These are phyloP conservation scores for Aleiodes sp. DNA, from an alignment of 1,140 invertebrate genomes.

Conservation along the genomic window DNA sequence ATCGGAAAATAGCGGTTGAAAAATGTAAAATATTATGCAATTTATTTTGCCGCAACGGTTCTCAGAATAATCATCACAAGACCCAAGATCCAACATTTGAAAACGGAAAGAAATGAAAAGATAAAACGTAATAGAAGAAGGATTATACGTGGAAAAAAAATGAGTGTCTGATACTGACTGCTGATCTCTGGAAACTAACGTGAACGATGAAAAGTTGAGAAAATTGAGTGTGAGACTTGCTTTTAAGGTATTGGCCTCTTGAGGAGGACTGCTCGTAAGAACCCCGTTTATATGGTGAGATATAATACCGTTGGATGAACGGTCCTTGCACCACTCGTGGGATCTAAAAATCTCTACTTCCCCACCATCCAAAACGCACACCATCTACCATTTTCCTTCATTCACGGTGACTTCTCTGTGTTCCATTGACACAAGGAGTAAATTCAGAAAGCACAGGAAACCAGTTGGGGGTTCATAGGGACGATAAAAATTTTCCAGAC, in stretches of 20 bases:
- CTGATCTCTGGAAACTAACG: not conserved
- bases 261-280: slow-evolving; percentile 41
- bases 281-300: slow-evolving; percentile 42
- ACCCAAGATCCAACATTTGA: too few relatives aligned
- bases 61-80: too few relatives aligned
- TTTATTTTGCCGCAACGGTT: too few relatives aligned
- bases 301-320: slow-evolving; percentile 55
- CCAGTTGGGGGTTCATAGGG: not conserved
- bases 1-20: too few relatives aligned
- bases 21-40: too few relatives aligned
- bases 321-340: slow-evolving; percentile 29
- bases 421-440: slow-evolving; percentile 8
- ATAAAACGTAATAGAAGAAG: slow-evolving; percentile 36
- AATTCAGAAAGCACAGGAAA: not conserved
- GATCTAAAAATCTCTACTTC: slow-evolving; percentile 21
- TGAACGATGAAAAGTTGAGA: not conserved
- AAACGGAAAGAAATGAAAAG: too few relatives aligned
- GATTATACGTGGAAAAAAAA: slow-evolving; percentile 48
- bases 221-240: slow-evolving; percentile 31
- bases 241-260: slow-evolving; percentile 57
- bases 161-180: slow-evolving; percentile 17
- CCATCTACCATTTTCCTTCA: not conserved
- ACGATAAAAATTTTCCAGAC: slow-evolving; percentile 31
- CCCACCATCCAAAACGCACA: slow-evolving; percentile 15
- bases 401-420: not conserved